A percentile compares a stretch with the other conserved stretches of the same genome.
Conservation (phyloP, 2,113 vertebrate genomes). For the pig (Sus scrofa) region T2T-Sscrofa CM000816.6:40001001-40001500, state of each 20-base stretch:
- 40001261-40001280: conserved; percentile 81
- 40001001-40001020: not conserved
- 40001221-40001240: conserved; percentile 78
- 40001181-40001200: conserved; percentile 70
- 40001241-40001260: conserved; percentile 81
- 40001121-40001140: conserved; percentile 38
- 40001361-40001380: conserved; percentile 70
- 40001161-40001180: conserved; percentile 30
- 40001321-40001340: conserved; percentile 76
- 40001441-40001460: conserved; percentile 51
- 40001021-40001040: not conserved
- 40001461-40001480: conserved; percentile 60
- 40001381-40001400: conserved; percentile 66
- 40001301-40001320: conserved; percentile 77
- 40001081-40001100: conserved; percentile 37
- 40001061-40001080: not conserved
- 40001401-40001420: conserved; percentile 65
- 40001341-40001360: conserved; percentile 72
- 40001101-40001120: conserved; percentile 52
- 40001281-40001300: conserved; percentile 85
- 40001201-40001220: conserved; percentile 79
- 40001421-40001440: conserved; percentile 53
- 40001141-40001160: conserved; percentile 61
- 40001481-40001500: conserved; percentile 55
- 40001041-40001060: conserved; percentile 40